These are phyloP conservation scores for Onthophagus taurus DNA, from an alignment of 1,140 invertebrate species.

Conservation along the genomic window DNA sequence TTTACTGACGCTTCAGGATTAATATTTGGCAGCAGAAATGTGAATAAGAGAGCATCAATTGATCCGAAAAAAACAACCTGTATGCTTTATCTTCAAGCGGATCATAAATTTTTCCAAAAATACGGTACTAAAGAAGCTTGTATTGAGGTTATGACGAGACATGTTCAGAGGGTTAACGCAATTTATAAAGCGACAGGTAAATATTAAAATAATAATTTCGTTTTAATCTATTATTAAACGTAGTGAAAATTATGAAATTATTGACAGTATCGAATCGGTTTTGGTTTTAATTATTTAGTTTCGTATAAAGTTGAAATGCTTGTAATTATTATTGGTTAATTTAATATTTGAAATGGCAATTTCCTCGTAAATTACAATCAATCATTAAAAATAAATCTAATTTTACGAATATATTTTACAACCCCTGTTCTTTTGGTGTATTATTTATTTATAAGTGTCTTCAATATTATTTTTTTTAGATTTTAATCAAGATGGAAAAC, in stretches of 20 bases:
- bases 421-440: no score
- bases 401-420: no score
- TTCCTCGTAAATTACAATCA: no score
- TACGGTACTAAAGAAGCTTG: conserved; percentile 88
- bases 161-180: conserved; percentile 86
- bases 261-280: no score
- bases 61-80: conserved; percentile 76
- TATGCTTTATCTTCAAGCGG: conserved; percentile 89
- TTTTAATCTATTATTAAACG: no score
- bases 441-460: not conserved
- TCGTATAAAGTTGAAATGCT: no score
- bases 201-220: no score
- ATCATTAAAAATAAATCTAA: no score
- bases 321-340: no score
- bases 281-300: no score
- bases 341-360: no score
- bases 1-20: conserved; percentile 29
- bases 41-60: conserved; percentile 61
- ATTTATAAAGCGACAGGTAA: conserved; percentile 84
- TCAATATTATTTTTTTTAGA: conserved; percentile 51
- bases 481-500: conserved; percentile 84
- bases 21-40: conserved; percentile 45
- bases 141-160: conserved; percentile 89
- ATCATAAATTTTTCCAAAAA: conserved; percentile 88
- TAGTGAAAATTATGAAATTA: no score